Evolutionary conservation across 2,113 vertebrate genomes (phyloP).

Genomic region (Apodemus sylvaticus): DNA sequence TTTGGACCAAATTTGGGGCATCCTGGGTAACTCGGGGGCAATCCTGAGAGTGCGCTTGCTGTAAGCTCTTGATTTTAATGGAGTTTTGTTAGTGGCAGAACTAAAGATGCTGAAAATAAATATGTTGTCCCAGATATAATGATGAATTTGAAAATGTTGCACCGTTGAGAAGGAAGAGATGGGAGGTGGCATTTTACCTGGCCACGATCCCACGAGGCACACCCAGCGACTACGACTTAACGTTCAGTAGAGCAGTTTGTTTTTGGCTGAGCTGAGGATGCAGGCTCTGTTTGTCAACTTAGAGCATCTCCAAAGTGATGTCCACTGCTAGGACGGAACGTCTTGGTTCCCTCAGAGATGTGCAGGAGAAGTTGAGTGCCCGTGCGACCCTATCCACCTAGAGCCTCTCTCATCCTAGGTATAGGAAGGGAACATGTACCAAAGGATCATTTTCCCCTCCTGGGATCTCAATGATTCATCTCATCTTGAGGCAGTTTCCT

Average conservation of each 20-base stretch:
- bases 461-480: background rate
- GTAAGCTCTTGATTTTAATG: background rate
- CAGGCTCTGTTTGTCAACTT: background rate
- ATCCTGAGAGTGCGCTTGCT: background rate
- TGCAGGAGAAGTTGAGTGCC: background rate
- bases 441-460: background rate
- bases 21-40: background rate
- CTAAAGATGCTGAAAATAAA: conserved; percentile 25
- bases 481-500: background rate
- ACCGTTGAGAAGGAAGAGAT: too few species aligned
- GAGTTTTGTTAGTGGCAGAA: background rate
- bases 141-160: background rate
- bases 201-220: background rate
- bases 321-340: background rate
- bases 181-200: background rate
- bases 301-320: background rate
- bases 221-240: background rate
- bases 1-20: background rate
- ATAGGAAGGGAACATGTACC: background rate
- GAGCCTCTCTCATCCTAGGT: background rate
- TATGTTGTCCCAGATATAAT: background rate
- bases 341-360: background rate
- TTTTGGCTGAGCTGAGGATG: background rate
- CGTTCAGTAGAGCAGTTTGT: background rate
- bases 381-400: background rate